Conservation (phyloP, 2,888 invertebrate species). For the Ochropacha duplaris region DNA sequence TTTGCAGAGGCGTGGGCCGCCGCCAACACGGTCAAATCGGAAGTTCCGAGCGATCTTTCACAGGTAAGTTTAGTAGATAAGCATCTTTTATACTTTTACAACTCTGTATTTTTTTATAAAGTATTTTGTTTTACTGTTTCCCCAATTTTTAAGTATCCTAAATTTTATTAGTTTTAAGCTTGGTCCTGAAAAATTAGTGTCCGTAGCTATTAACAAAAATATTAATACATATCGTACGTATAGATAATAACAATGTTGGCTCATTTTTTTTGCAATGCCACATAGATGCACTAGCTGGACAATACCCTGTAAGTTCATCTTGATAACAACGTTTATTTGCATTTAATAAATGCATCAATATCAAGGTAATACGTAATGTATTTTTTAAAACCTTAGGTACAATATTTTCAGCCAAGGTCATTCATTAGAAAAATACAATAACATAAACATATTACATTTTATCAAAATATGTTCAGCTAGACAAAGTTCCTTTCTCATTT, state of each 20-base stretch:
- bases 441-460: too few relatives aligned
- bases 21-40: slow-evolving; percentile 87
- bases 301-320: slow-evolving; percentile 21
- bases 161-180: background rate
- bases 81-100: background rate
- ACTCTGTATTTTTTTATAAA: background rate
- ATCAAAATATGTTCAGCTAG: too few relatives aligned
- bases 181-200: background rate
- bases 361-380: slow-evolving; percentile 6
- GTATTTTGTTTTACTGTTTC: too few relatives aligned
- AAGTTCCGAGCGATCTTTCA: slow-evolving; percentile 82
- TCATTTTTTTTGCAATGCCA: background rate
- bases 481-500: too few relatives aligned
- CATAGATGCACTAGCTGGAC: slow-evolving; percentile 7
- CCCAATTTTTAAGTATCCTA: too few relatives aligned
- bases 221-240: background rate
- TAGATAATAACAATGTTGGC: background rate
- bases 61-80: slow-evolving; percentile 82
- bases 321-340: slow-evolving; percentile 32
- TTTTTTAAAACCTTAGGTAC: background rate
- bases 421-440: background rate
- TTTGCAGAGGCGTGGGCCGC: slow-evolving; percentile 99
- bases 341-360: slow-evolving; percentile 22
- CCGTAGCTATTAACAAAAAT: background rate
- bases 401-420: background rate